phyloP scores from a whole-genome alignment of 92 coral and sea anemone species.

The Parazoanthus atlanticus region DNA sequence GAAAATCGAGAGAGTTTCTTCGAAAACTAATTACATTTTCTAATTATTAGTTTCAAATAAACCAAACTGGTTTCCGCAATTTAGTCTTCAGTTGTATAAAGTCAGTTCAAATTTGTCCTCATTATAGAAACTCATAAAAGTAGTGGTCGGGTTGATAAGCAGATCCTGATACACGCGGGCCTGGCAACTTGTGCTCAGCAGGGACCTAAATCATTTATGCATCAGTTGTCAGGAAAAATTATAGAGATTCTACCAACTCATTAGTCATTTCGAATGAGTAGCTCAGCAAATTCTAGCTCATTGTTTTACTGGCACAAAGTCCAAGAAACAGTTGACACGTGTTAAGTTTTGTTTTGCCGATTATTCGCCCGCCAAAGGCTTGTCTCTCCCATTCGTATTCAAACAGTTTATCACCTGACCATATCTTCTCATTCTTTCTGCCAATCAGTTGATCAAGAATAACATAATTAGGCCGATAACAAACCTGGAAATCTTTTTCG shows the following conservation, averaged over 20 bases:
- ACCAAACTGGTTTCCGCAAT: neutral
- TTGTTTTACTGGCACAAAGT: neutral
- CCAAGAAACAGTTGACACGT: neutral
- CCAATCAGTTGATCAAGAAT: neutral
- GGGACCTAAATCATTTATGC: no score
- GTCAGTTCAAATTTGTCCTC: neutral
- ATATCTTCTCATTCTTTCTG: neutral
- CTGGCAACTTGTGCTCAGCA: no score
- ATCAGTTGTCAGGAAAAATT: neutral
- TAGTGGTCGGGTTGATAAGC: neutral
- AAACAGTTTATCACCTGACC: conserved; percentile 4
- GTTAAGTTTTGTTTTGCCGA: neutral
- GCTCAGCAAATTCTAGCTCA: neutral
- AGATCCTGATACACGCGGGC: neutral
- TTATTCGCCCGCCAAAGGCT: neutral
- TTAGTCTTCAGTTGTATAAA: neutral
- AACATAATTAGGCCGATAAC: neutral
- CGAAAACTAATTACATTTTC: conserved; percentile 1
- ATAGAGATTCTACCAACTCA: no score
- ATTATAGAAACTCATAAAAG: neutral
- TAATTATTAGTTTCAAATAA: neutral
- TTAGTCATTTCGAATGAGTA: neutral
- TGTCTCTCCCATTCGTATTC: neutral
- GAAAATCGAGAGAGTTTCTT: neutral
- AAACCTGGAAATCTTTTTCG: neutral